These are phyloP conservation scores for Vultur gryphus DNA, from an alignment of 2,797 vertebrate species.

Conservation along the genomic window DNA sequence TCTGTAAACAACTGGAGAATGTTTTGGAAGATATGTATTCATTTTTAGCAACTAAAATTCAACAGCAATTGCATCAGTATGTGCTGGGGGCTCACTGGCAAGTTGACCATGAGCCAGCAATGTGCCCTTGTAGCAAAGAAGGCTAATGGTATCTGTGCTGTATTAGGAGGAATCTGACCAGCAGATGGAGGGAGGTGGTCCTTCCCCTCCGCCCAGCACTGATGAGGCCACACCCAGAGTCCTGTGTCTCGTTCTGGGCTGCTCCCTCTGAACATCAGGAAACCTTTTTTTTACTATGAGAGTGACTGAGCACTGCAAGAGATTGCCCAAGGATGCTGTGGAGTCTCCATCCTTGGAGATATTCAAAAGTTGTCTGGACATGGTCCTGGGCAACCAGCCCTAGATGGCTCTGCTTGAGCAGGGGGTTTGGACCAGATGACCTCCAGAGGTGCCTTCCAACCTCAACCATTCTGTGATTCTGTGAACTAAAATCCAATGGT, in stretches of 20 bases:
- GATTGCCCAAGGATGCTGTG: background rate
- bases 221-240: background rate
- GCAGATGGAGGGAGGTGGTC: fast-evolving
- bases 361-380: background rate
- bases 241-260: background rate
- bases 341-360: background rate
- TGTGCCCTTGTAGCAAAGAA: background rate
- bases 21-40: background rate
- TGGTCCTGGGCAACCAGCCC: background rate
- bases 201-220: background rate
- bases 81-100: background rate
- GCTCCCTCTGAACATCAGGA: background rate
- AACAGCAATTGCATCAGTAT: background rate
- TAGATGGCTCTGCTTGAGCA: background rate
- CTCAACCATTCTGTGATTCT: background rate
- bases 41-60: background rate
- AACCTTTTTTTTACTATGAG: background rate
- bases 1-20: background rate
- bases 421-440: background rate
- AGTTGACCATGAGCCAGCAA: background rate
- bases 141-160: background rate
- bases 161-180: background rate
- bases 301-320: background rate
- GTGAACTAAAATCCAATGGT: background rate
- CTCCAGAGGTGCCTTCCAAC: background rate